phyloP scores from a whole-genome alignment of 1,140 invertebrate species.

The Leguminivora glycinivorella region DNA sequence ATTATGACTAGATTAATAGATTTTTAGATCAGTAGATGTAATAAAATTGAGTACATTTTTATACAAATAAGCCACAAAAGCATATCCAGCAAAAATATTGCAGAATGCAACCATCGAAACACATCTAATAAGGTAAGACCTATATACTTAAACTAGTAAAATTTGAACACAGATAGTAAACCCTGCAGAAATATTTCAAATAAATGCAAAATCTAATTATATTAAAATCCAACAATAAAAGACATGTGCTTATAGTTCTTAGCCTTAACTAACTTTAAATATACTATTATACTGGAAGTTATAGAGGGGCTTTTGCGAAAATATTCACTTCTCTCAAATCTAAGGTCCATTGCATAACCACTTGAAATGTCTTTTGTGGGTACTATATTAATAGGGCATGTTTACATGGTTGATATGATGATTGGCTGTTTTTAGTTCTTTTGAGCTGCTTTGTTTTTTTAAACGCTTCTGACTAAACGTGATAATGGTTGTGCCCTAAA shows the following conservation, averaged over 20 bases:
- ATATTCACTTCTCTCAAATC: slow-evolving; percentile 10
- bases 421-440: too few relatives aligned
- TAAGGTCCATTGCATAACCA: not conserved
- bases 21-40: slow-evolving; percentile 37
- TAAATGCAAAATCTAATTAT: slow-evolving; percentile 22
- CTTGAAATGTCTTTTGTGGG: not conserved
- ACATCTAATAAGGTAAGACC: slow-evolving; percentile 30
- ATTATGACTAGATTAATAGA: slow-evolving; percentile 49
- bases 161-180: slow-evolving; percentile 59
- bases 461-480: too few relatives aligned
- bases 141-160: slow-evolving; percentile 48
- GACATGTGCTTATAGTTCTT: slow-evolving; percentile 15
- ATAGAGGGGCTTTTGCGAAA: slow-evolving; percentile 21
- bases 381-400: too few relatives aligned
- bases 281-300: slow-evolving; percentile 36
- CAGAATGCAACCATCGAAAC: slow-evolving; percentile 19
- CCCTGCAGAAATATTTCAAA: slow-evolving; percentile 48
- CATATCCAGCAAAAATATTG: slow-evolving; percentile 23
- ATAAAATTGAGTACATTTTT: slow-evolving; percentile 25
- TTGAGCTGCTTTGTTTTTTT: too few relatives aligned
- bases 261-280: slow-evolving; percentile 3
- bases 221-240: slow-evolving; percentile 4
- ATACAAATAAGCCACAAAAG: slow-evolving; percentile 36
- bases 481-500: not conserved
- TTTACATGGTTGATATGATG: not conserved